Percentiles rank a stretch among this genome's conserved stretches.
Evolutionary conservation across 2,888 invertebrate species (phyloP).

Genomic region (Myopa tessellatipennis): DNA sequence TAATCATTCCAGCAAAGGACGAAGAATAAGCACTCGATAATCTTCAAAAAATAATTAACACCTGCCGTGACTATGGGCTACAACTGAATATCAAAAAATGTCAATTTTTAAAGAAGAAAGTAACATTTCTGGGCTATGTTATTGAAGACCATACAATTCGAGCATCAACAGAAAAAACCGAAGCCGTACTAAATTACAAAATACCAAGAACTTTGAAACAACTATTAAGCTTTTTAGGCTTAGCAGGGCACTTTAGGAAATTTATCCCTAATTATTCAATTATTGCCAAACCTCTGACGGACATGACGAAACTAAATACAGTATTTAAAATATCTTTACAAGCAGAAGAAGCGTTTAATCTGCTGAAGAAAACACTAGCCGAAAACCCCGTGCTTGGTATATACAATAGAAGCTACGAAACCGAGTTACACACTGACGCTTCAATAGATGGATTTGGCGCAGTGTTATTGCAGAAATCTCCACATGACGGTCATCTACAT

Average conservation of each 20-base stretch:
- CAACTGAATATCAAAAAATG: conserved; percentile 46
- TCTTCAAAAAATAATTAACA: conserved; percentile 40
- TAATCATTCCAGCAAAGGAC: conserved; percentile 49
- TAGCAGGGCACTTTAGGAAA: conserved; percentile 54
- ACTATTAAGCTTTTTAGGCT: conserved; percentile 54
- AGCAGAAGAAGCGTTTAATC: conserved; percentile 28
- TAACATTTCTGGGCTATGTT: conserved; percentile 46
- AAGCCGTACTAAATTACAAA: conserved; percentile 51
- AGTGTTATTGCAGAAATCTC: conserved; percentile 34
- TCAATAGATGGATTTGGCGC: conserved; percentile 40
- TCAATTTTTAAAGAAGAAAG: conserved; percentile 43
- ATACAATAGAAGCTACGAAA: conserved; percentile 34
- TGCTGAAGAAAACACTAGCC: conserved; percentile 24
- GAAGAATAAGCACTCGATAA: conserved; percentile 41
- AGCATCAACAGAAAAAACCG: conserved; percentile 50
- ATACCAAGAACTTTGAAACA: conserved; percentile 51
- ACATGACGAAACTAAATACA: conserved; percentile 33
- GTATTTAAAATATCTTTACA: conserved; percentile 28
- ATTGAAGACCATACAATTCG: conserved; percentile 33
- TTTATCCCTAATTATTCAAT: conserved; percentile 46
- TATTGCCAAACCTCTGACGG: conserved; percentile 31
- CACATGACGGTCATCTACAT: conserved; percentile 27
- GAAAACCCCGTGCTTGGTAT: conserved; percentile 31
- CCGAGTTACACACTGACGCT: conserved; percentile 38
- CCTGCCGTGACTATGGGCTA: conserved; percentile 42